These are phyloP conservation scores for Horisme vitalbata DNA, from an alignment of 2,888 invertebrate genomes.

Conservation along the genomic window DNA sequence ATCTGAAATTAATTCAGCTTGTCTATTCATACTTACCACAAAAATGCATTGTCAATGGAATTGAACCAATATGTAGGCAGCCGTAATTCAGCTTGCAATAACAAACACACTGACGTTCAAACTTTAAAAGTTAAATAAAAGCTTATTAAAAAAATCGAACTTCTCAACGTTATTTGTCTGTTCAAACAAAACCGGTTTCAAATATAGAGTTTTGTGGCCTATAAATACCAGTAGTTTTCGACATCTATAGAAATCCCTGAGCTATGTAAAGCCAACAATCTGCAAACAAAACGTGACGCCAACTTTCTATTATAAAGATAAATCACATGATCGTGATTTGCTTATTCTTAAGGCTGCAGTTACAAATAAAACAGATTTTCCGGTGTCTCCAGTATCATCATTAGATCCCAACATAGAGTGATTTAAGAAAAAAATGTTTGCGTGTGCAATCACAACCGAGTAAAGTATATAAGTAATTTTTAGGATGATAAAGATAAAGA, in stretches of 20 bases:
- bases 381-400: background rate
- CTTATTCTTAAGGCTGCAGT: constrained; percentile 10
- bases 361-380: constrained; percentile 2
- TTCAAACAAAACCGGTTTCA: background rate
- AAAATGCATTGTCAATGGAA: no score
- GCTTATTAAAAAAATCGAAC: no score
- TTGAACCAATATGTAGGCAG: no score
- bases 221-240: constrained; percentile 3
- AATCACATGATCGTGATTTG: constrained; percentile 36
- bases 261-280: constrained; percentile 13
- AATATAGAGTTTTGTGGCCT: background rate
- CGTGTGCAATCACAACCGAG: no score
- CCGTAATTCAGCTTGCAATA: no score
- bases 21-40: no score
- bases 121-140: no score
- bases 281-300: constrained; percentile 31
- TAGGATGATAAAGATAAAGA: no score
- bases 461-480: no score
- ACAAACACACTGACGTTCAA: no score
- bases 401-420: no score
- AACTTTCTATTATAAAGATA: constrained; percentile 34
- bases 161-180: background rate
- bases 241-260: constrained; percentile 6
- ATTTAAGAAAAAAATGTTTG: no score
- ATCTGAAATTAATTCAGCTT: background rate